A percentile compares a stretch with the other conserved stretches of the same genome.
Evolutionary conservation across 2,888 invertebrate genomes (phyloP).

Genomic region (Phymatocera aterrima): DNA sequence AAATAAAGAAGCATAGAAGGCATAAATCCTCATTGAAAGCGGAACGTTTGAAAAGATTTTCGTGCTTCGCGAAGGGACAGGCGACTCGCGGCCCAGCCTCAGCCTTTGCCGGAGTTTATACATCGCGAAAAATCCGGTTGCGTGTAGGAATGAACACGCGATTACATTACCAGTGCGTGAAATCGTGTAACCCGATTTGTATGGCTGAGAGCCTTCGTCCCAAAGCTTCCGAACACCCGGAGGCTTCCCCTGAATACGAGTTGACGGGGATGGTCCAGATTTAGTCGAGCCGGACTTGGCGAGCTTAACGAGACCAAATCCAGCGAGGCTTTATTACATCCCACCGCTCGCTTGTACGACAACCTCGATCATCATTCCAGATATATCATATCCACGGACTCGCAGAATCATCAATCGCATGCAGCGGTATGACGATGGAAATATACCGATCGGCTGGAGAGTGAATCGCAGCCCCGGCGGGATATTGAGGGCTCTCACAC

Average conservation of each 20-base stretch:
- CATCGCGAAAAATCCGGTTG: slow-evolving; percentile 37
- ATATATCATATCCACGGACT: not conserved
- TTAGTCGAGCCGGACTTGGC: slow-evolving; percentile 29
- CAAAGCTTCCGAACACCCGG: slow-evolving; percentile 34
- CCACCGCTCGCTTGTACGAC: not conserved
- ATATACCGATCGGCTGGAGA: not conserved
- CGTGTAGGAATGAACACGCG: slow-evolving; percentile 11
- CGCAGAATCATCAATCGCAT: not conserved
- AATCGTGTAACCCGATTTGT: slow-evolving; percentile 45
- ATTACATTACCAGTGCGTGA: slow-evolving; percentile 43
- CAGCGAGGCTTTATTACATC: not conserved
- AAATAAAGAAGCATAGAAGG: not conserved
- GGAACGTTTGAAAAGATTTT: slow-evolving; percentile 15
- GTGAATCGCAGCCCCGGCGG: too few species aligned
- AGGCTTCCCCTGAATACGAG: slow-evolving; percentile 20
- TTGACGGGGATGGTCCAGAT: slow-evolving; percentile 34
- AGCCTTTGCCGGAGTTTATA: slow-evolving; percentile 3
- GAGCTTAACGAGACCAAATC: slow-evolving; percentile 32
- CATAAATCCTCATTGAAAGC: too few species aligned
- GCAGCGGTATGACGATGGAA: not conserved
- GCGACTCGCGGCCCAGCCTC: not conserved
- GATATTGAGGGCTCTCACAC: too few species aligned
- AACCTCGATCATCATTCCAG: slow-evolving; percentile 13
- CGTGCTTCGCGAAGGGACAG: not conserved
- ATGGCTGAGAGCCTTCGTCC: slow-evolving; percentile 34